These are phyloP conservation scores for Trichomalopsis sarcophagae DNA, from an alignment of 1,140 invertebrate species.

Conservation along the genomic window DNA sequence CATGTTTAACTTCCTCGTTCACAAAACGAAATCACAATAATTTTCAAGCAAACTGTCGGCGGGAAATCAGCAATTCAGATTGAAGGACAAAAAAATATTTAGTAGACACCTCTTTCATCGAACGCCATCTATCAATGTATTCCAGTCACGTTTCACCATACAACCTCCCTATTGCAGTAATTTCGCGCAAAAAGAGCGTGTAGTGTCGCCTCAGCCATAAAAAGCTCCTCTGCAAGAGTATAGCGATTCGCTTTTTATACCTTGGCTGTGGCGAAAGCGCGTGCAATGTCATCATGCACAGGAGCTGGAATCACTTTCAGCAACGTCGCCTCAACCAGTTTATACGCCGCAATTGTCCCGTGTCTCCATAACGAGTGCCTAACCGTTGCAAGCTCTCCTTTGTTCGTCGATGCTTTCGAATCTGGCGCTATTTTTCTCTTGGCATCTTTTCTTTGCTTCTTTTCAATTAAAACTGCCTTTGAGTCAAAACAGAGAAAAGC, in stretches of 20 bases:
- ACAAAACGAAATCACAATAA: too few species aligned
- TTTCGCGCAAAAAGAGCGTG: neutral
- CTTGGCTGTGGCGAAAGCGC: too few species aligned
- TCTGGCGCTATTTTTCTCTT: neutral
- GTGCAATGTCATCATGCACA: neutral
- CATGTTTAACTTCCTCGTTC: too few species aligned
- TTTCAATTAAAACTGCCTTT: conserved; percentile 22
- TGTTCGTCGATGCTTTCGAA: neutral
- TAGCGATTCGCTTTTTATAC: neutral
- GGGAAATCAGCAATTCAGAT: too few species aligned
- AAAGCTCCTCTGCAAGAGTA: neutral
- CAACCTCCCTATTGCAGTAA: neutral
- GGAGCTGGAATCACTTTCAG: neutral
- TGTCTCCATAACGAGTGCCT: neutral
- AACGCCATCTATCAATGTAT: neutral
- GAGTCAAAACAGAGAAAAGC: neutral
- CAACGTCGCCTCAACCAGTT: neutral
- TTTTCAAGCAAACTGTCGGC: too few species aligned
- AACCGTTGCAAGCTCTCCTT: conserved; percentile 12
- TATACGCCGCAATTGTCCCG: neutral
- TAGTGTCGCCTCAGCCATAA: neutral
- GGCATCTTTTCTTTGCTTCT: neutral
- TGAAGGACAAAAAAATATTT: too few species aligned
- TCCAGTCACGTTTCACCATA: neutral
- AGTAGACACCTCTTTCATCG: neutral